A percentile compares a stretch with the other conserved stretches of the same genome.
phyloP scores from a whole-genome alignment of 2,797 vertebrate genomes.

The Acipenser transmontanus region DNA sequence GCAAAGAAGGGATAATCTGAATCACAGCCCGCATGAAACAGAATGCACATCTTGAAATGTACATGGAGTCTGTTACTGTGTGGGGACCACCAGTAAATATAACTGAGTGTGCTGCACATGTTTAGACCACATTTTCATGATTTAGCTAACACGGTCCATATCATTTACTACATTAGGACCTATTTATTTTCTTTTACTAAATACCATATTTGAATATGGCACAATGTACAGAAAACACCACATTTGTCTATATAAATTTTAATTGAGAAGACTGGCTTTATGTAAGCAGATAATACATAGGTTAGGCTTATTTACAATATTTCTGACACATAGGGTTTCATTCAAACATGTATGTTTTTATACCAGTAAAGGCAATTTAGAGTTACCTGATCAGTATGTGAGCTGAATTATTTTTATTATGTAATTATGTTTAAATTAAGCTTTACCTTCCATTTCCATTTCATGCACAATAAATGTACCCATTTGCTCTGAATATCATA shows the following conservation, averaged over 20 bases:
- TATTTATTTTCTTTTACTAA: not conserved
- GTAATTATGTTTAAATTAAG: constrained; percentile 29
- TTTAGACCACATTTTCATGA: too few relatives aligned
- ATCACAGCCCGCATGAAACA: too few relatives aligned
- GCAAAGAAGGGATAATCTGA: too few relatives aligned
- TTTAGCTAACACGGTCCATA: too few relatives aligned
- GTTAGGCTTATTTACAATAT: constrained; percentile 52
- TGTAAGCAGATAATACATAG: constrained; percentile 65
- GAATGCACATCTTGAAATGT: too few relatives aligned
- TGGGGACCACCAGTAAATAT: too few relatives aligned
- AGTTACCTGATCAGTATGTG: constrained; percentile 42
- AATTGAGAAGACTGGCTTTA: constrained; percentile 58
- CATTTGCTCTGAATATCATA: constrained; percentile 53
- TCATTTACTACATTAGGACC: not conserved
- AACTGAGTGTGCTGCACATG: too few relatives aligned
- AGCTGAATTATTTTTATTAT: constrained; percentile 45
- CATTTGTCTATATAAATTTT: constrained; percentile 65
- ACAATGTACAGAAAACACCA: constrained; percentile 55
- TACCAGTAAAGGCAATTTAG: constrained; percentile 47
- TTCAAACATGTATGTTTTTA: constrained; percentile 54
- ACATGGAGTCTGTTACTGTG: too few relatives aligned
- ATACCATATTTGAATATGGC: constrained; percentile 25
- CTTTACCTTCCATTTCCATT: constrained; percentile 48
- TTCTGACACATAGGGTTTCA: constrained; percentile 64
- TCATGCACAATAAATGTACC: constrained; percentile 67